Evolutionary conservation across 2,888 invertebrate species (phyloP), one percentile per base, ranked within the genome.

Genomic region (Eilema griseolum): DNA sequence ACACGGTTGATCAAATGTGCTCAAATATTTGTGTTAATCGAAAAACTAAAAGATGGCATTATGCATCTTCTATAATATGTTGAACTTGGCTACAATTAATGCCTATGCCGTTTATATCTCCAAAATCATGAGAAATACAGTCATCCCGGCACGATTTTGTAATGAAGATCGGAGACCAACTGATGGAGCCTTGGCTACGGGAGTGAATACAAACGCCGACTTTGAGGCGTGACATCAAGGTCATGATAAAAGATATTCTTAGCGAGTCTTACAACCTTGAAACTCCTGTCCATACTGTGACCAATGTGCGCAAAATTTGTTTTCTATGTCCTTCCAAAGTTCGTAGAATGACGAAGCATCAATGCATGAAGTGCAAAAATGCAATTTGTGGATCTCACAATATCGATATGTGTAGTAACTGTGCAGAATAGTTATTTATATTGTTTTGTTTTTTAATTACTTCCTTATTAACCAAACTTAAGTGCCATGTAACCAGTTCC

Each of bases 301-400:
- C 69, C 10, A 77, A 74, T 62, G 71, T 61, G 64, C 67, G 73
- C 62, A 74, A 77, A 71, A 77, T 77, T 41, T 73, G 71, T 56
- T 71, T 69, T 59, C 33, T 77, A 31, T 77, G 73, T 68, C 69
- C 70, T 12, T 70, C 75, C 20, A 61, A 61, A 33, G 61, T 31
- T 61, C 61, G 8, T n/a, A 70, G 72, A 59, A 77, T 73, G 72
- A 62, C 72, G 3, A 74, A 76, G 69, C 72, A 72, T 31, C 72
- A 62, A 46, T 75, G 73, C 73, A 64, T 69, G 12, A 73, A 67
- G 66, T 77, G 74, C 66, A 77, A 57, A 73, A 56, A 73, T 57
- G 71, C 73, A 14, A 75, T 73, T 69, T 71, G 71, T 59, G 71
- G 73, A 8, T 61, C 64, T 66, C 71, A 59, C 68, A 71, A 61